Evolutionary conservation across 2,113 vertebrate genomes (phyloP).

Genomic region (Carassius gibelio): DNA sequence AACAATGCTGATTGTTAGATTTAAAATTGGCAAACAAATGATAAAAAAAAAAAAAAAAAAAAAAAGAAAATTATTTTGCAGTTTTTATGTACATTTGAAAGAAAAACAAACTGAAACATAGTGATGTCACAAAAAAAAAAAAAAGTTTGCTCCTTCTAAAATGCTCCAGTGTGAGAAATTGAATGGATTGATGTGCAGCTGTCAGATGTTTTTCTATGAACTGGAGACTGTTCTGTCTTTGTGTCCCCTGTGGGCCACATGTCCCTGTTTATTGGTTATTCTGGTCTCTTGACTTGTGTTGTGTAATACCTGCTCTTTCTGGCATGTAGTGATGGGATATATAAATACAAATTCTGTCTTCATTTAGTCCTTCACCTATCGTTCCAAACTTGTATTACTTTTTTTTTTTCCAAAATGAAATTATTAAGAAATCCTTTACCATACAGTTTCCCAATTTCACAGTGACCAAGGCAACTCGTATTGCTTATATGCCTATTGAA

Average conservation of each 20-base stretch:
- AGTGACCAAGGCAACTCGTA: no score
- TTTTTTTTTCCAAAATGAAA: neutral
- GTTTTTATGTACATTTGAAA: neutral
- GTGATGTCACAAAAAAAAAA: conserved; percentile 3
- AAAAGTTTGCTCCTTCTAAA: conserved; percentile 21
- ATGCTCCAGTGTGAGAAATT: neutral
- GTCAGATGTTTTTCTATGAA: conserved; percentile 26
- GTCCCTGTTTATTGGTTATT: neutral
- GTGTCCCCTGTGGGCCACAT: neutral
- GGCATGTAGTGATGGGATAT: neutral
- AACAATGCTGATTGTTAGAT: neutral
- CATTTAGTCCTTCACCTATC: neutral
- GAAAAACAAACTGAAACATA: neutral
- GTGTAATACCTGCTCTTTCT: neutral
- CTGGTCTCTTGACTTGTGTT: conserved; percentile 2
- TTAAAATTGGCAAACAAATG: neutral
- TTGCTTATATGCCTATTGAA: no score
- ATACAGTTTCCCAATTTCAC: neutral
- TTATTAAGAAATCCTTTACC: neutral
- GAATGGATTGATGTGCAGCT: conserved; percentile 38
- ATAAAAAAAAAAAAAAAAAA: neutral
- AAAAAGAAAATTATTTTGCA: neutral
- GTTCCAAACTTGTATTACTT: neutral
- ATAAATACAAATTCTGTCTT: neutral
- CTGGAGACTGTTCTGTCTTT: conserved; percentile 9